Evolutionary conservation across 2,888 invertebrate genomes (phyloP), one percentile per base, ranked within the genome.

Genomic region (Strigamia transsilvanica): DNA sequence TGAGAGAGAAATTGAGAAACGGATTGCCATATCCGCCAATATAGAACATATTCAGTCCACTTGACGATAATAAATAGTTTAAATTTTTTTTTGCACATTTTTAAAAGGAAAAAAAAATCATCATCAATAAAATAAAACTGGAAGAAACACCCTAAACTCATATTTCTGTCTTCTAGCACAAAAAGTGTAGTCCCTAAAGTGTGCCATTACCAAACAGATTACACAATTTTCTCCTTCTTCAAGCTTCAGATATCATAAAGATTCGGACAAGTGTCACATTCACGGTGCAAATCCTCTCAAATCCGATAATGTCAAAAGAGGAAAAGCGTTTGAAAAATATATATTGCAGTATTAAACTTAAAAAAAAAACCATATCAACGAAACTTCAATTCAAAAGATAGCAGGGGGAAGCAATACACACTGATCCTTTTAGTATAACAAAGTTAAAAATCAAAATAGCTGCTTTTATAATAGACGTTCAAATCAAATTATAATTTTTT

Each of bases 231-330:
- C 66, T 27, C 66, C 32, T 66, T 66, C 66, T 66, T 66, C 32
- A 66, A 27, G 66, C 32, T 27, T 66, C 66, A 66, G 66, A 66
- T 66, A 66, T 66, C 66, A 66, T 66, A 66, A 66, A 66, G 66
- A 66, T 66, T 66, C 66, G 66, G 66, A 66, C 66, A 66, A 66
- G 66, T 66, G 66, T 66, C 66, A 66, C 66, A 66, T 66, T 66
- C 66, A 66, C 66, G 5, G 66, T 66, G 66, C 32, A 66, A 66
- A 66, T 23, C 66, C 66, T 66, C 66, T 27, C 66, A 66, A 66
- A 66, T 66, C 66, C 66, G 66, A 66, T 66, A 66, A 23, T 66
- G 66, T 66, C 23, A 66, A 66, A 66, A 66, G 66, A 27, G 27
- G 66, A 27, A 66, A 27, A 66, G 9, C 66, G 66, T 66, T 61